A percentile compares a stretch with the other conserved stretches of the same genome.
Evolutionary conservation across 1,140 invertebrate species (phyloP).

Genomic region (Pararge aegeria): DNA sequence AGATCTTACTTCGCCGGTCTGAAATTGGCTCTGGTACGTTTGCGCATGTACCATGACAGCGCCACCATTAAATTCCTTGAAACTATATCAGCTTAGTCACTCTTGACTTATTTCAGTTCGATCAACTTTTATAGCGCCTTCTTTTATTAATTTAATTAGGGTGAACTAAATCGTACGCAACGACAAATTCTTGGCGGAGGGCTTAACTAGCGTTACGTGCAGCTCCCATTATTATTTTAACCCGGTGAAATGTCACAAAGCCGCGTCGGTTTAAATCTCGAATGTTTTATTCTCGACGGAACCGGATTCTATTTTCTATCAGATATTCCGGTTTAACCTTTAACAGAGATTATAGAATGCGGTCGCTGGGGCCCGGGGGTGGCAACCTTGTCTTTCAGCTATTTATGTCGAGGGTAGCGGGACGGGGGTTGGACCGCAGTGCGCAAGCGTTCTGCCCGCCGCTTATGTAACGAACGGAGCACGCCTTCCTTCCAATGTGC

Average conservation of each 20-base stretch:
- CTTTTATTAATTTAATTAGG: too few species aligned
- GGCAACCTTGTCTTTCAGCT: slow-evolving; percentile 77
- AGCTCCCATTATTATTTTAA: slow-evolving; percentile 1
- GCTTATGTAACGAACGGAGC: slow-evolving; percentile 66
- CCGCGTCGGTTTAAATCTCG: not conserved
- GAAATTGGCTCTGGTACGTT: too few species aligned
- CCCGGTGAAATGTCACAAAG: not conserved
- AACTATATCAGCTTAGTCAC: too few species aligned
- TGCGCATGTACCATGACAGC: too few species aligned
- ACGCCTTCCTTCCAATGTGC: slow-evolving; percentile 42
- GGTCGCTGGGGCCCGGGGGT: slow-evolving; percentile 64
- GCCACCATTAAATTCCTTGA: too few species aligned
- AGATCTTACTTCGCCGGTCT: too few species aligned
- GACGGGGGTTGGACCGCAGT: slow-evolving; percentile 52
- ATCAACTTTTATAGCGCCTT: too few species aligned
- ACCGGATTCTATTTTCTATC: slow-evolving; percentile 67
- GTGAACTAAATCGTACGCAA: too few species aligned
- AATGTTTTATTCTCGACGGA: slow-evolving; percentile 33
- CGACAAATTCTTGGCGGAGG: not conserved
- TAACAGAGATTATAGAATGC: slow-evolving; percentile 73
- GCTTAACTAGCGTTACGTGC: not conserved
- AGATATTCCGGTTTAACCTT: slow-evolving; percentile 75
- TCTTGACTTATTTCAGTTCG: too few species aligned
- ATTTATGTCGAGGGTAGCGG: slow-evolving; percentile 73
- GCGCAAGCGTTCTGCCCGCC: slow-evolving; percentile 59